Evolutionary conservation across 2,113 vertebrate genomes (phyloP), one percentile per base, ranked within the genome.

Genomic region (Tychaedon coryphoeus): DNA sequence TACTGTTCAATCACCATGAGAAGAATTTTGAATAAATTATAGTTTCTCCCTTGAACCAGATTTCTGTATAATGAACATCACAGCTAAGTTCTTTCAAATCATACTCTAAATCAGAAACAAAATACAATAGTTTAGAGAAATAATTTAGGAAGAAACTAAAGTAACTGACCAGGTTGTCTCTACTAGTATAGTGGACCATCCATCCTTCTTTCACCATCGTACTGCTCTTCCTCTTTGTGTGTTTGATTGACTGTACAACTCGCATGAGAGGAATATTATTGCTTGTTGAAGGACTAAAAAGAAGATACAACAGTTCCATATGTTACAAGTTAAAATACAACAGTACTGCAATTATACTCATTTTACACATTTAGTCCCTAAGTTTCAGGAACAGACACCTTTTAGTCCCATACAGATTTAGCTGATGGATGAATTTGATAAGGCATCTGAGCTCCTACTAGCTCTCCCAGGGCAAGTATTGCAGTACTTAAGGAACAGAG

Each of bases 181-280:
- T 98, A 97, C 98, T 99, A 73, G 99, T 99, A 86, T 99, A 99
- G 96, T 99, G 99, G 94, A 99, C 99, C 99, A 99, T 99, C 99
- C 99, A 99, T 60, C 99, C 99, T 97, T 99, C 99, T 97, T 99
- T 99, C 95, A 99, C 99, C 98, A 99, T 97, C 33, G 99, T 99
- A 98, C 99, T 99, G 98, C 99, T 99, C 98, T 99, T 98, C 98
- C 99, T 98, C 97, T 99, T 99, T 79, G 99, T 99, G 95, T 99
- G 99, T 95, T 99, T 99, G 96, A 99, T 98, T 7, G 99, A 99
- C 93, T 99, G 99, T 58, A 99, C 99, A 95, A 99, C 99, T 94
- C 99, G 98, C 99, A 99, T 99, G 88, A 99, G 98, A 42, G 99
- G 99, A 98, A 99, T 99, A 97, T 99, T 99, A 98, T 98, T 99